phyloP scores from a whole-genome alignment of 2,888 invertebrate species.

The Taphrorychus bicolor region DNA sequence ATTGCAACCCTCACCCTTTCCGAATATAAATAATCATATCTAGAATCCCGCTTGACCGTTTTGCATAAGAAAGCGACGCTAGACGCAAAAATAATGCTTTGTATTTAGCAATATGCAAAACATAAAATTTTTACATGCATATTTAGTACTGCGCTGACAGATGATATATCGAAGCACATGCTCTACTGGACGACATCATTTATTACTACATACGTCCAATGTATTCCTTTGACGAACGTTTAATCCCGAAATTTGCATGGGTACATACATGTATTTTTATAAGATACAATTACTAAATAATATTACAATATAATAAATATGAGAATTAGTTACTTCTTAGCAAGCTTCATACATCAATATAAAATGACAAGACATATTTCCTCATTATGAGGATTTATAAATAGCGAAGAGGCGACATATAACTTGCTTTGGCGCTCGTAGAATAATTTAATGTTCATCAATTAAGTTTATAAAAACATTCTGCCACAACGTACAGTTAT shows the following conservation, averaged over 20 bases:
- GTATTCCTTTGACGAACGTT: neutral
- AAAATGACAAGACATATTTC: too few relatives aligned
- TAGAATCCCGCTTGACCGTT: constrained; percentile 18
- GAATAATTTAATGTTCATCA: neutral
- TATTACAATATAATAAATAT: too few relatives aligned
- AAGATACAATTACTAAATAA: too few relatives aligned
- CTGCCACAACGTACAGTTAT: neutral
- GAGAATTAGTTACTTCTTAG: too few relatives aligned
- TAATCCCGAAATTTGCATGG: neutral
- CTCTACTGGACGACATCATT: neutral
- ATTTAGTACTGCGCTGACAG: constrained; percentile 22
- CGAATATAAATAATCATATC: constrained; percentile 17
- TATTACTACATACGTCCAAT: neutral
- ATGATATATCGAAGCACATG: neutral
- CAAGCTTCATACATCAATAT: too few relatives aligned
- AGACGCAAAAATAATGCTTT: constrained; percentile 18
- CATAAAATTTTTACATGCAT: constrained; percentile 20
- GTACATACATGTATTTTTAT: neutral
- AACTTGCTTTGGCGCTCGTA: neutral
- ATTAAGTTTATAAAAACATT: neutral
- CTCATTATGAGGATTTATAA: too few relatives aligned
- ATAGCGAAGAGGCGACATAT: neutral
- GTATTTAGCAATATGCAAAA: constrained; percentile 10
- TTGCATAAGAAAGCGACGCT: constrained; percentile 9
- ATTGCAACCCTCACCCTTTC: constrained; percentile 14